Evolutionary conservation across 2,888 invertebrate species (phyloP).

Genomic region (Onchidella celtica): DNA sequence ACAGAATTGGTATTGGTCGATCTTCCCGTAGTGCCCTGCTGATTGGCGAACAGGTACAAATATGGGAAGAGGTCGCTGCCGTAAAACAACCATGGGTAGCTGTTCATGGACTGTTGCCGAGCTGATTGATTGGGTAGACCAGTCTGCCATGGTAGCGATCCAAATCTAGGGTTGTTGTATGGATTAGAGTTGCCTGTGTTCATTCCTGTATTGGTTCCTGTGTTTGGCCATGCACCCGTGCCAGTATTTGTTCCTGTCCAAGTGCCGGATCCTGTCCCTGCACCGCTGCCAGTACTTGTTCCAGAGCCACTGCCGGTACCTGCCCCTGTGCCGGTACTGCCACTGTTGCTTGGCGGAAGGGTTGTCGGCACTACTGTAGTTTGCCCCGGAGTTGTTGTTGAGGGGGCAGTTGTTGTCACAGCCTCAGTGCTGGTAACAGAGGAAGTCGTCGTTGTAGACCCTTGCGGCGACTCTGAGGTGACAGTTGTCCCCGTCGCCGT

Average conservation of each 20-base stretch:
- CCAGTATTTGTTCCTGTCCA: not conserved
- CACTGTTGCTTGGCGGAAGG: not conserved
- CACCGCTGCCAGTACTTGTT: too few relatives aligned
- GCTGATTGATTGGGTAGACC: not conserved
- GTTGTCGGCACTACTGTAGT: slow-evolving; percentile 4
- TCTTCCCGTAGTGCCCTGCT: not conserved
- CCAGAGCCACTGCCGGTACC: too few relatives aligned
- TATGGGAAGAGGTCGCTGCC: slow-evolving; percentile 19
- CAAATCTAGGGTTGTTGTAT: too few relatives aligned
- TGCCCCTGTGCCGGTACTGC: too few relatives aligned
- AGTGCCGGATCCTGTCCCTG: too few relatives aligned
- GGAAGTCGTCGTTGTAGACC: slow-evolving; percentile 8
- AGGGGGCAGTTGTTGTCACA: not conserved
- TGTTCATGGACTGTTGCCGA: not conserved
- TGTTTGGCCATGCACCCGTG: not conserved
- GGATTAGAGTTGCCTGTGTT: not conserved
- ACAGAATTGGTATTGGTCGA: not conserved
- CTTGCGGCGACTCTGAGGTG: not conserved
- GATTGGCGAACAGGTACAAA: not conserved
- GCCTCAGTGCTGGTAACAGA: not conserved
- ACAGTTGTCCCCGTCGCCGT: not conserved
- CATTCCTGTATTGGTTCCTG: not conserved
- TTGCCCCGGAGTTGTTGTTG: not conserved
- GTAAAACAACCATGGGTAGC: slow-evolving; percentile 21
- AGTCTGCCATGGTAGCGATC: not conserved